These are phyloP conservation scores for Triplophysa tibetana DNA, from an alignment of 2,113 vertebrate species.

Conservation along the genomic window DNA sequence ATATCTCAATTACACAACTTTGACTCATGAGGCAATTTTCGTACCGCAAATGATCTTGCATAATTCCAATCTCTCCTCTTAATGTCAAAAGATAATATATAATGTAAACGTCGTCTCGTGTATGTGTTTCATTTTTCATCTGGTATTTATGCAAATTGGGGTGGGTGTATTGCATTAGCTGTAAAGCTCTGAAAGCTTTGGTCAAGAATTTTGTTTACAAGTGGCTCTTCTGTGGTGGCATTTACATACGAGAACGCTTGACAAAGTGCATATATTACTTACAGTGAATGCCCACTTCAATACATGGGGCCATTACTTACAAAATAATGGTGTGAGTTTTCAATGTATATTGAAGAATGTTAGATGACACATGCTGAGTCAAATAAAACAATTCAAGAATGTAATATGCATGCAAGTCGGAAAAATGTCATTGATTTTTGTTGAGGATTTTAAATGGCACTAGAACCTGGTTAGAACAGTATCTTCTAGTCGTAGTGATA, in stretches of 20 bases:
- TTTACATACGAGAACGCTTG: conserved; percentile 46
- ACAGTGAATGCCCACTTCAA: conserved; percentile 13
- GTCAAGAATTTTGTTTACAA: conserved; percentile 45
- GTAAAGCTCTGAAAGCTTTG: conserved; percentile 35
- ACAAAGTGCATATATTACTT: conserved; percentile 31
- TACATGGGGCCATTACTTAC: conserved; percentile 12
- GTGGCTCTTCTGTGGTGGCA: conserved; percentile 15
- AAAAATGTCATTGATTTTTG: conserved; percentile 19
- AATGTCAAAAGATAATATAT: conserved; percentile 44
- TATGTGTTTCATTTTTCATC: neutral
- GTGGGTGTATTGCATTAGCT: conserved; percentile 24
- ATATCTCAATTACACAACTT: conserved; percentile 21
- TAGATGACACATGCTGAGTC: conserved; percentile 32
- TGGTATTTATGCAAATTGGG: conserved; percentile 8
- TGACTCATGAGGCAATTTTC: conserved; percentile 31
- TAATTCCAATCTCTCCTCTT: conserved; percentile 25
- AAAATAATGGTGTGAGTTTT: neutral
- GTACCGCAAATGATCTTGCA: neutral
- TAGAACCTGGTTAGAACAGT: neutral
- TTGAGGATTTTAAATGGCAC: conserved; percentile 14
- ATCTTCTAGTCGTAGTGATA: neutral
- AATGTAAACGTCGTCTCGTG: conserved; percentile 30
- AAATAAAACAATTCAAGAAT: conserved; percentile 28
- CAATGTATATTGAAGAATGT: conserved; percentile 18
- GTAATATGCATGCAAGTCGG: conserved; percentile 4